Evolutionary conservation across 2,113 vertebrate species (phyloP), one percentile per base, ranked within the genome.

Genomic region (Ahaetulla prasina): DNA sequence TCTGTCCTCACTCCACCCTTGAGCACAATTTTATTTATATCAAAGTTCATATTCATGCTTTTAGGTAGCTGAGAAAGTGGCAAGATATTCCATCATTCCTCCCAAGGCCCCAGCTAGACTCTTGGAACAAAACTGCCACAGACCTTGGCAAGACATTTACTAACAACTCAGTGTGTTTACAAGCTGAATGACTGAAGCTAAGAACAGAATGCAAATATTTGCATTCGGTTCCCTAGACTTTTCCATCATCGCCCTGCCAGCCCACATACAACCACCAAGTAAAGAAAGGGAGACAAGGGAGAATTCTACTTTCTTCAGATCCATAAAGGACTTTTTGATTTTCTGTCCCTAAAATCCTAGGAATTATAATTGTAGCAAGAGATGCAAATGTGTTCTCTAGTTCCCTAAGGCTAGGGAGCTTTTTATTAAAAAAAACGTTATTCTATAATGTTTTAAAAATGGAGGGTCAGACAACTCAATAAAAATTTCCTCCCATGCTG

Each of bases 131-230:
- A 50, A 49, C n/a, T 50, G 45, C 90, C 91, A 90, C 53, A 93
- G 94, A 25, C 54, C 30, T 94, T 96, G 93, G 93, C 92, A 95
- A 93, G 94, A 89, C 45, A 90, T 93, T 91, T 94, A 96, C 94
- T 93, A 96, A 25, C 92, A 89, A 52, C 80, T 95, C 92, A 93
- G 11, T 23, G 27, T 95, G 95, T 97, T 96, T 97, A 96, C 93
- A 96, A 96, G 93, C 91, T 93, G 63, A 93, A 93, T 90, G 90
- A 92, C 90, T 93, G 93, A 90, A 89, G 94, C 92, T 95, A 96
- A 95, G 39, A 93, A 35, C 52, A 94, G 92, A 96, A 97, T 94
- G 94, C 96, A 97, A 97, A 97, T 96, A 96, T 97, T 96, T 97
- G 95, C 60, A 95, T 92, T 94, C 85, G 89, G 18, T 95, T 96